Evolutionary conservation across 37 sponge, comb jelly and placozoan genomes (phyloP), one percentile per base, ranked within the genome.

Genomic region (Oopsacas minuta): DNA sequence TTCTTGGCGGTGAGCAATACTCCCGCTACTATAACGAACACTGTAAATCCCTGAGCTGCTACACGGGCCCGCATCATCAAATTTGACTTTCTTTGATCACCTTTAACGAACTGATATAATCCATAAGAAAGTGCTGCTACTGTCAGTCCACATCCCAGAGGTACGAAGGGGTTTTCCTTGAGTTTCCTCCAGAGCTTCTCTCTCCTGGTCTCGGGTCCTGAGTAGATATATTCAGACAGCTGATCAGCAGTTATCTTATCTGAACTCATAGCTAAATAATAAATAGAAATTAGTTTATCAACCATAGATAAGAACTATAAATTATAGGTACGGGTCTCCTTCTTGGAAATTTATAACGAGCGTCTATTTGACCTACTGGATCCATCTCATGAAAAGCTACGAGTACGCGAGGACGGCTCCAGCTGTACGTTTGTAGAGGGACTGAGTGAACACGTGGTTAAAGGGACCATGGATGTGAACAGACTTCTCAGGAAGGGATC

Each of bases 331-430:
- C 37, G 95, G 36, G 87, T 87, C 35, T 92, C 93, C 5, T 95
- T 88, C 35, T 83, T 95, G 37, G 87, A 95, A 52, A 95, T 95
- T 38, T 95, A 95, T 87, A 95, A 95, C 87, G 95, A 95, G 37
- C 87, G 86, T 81, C 39, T 95, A 1, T 87, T 87, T 32, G 95
- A 95, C 85, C 82, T 95, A 20, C 49, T 94, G 85, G 75, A 61
- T 12, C 22, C 75, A 12, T 20, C 17, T n/a, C 75, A n/a, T 3
- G 75, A 61, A 25, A 61, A 61, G 30, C 75, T 61, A 5, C 75
- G 75, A 5, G 30, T 61, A 34, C 20, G 75, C 22, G 75, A 61
- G 75, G 75, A 61, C 30, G 75, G 75, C 17, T 61, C 75, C 28
- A 34, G 75, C 28, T 61, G 75, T 34, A 61, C 75, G 32, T 61